Conservation (phyloP, 2,888 invertebrate genomes). For the Drosophila phalerata region DNA sequence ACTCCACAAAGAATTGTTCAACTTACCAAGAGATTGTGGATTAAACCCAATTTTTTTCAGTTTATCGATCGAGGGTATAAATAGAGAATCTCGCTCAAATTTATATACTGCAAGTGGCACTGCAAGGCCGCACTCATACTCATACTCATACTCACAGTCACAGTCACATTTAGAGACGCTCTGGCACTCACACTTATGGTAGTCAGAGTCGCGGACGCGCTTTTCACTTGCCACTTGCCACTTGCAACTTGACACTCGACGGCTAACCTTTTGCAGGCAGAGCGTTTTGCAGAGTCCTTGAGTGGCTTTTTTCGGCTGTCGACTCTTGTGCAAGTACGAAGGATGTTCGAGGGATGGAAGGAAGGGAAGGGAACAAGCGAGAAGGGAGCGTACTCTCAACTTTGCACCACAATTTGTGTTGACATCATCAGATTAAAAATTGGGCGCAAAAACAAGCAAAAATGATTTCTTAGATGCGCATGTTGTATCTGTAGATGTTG, state of each 20-base stretch:
- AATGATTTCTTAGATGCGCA: slow-evolving; percentile 71
- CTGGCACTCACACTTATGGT: slow-evolving; percentile 23
- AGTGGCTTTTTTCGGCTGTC: slow-evolving; percentile 66
- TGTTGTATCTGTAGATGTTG: slow-evolving; percentile 20
- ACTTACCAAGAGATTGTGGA: too few relatives aligned
- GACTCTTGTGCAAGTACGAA: slow-evolving; percentile 33
- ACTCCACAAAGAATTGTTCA: neutral
- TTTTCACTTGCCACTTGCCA: slow-evolving; percentile 61
- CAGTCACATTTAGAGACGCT: slow-evolving; percentile 1
- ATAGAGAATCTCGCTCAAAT: slow-evolving; percentile 40
- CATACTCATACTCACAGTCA: neutral
- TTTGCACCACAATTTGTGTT: slow-evolving; percentile 78
- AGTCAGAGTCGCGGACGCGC: slow-evolving; percentile 43
- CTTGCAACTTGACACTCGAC: slow-evolving; percentile 62
- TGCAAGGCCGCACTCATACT: slow-evolving; percentile 63
- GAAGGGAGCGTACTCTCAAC: slow-evolving; percentile 27
- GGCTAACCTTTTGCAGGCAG: slow-evolving; percentile 77
- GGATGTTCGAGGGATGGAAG: neutral
- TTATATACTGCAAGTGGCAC: slow-evolving; percentile 77
- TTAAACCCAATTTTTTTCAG: neutral
- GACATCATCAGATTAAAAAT: slow-evolving; percentile 82
- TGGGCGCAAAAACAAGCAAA: slow-evolving; percentile 70
- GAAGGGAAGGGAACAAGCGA: neutral
- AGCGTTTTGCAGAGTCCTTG: slow-evolving; percentile 77
- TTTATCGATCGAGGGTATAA: slow-evolving; percentile 29